These are phyloP conservation scores for Mimachlamys varia DNA, from an alignment of 2,888 invertebrate genomes.

Conservation along the genomic window DNA sequence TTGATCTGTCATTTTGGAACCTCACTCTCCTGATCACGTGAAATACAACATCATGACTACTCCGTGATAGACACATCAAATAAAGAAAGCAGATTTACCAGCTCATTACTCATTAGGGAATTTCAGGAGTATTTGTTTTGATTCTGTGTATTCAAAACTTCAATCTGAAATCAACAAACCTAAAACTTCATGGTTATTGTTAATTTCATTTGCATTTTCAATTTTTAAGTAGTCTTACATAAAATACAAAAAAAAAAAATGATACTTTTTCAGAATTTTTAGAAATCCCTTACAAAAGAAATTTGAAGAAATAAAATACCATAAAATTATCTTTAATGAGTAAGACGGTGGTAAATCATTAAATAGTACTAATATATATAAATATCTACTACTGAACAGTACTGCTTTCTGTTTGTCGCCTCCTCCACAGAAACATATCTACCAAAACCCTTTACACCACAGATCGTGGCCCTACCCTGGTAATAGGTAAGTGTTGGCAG, in stretches of 20 bases:
- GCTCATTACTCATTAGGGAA: not conserved
- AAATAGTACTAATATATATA: conserved; percentile 11
- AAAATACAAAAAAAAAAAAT: not conserved
- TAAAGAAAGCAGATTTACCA: not conserved
- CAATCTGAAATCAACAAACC: not conserved
- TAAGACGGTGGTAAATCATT: not conserved
- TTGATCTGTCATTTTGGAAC: conserved; percentile 58
- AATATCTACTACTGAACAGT: not conserved
- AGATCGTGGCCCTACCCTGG: not conserved
- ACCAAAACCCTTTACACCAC: too few relatives aligned
- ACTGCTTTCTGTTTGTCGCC: not conserved
- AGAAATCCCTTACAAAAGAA: too few relatives aligned
- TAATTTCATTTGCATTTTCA: too few relatives aligned
- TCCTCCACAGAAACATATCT: not conserved
- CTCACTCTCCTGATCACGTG: conserved; percentile 59
- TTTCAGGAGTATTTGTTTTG: not conserved
- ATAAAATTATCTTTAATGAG: not conserved
- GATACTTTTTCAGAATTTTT: too few relatives aligned
- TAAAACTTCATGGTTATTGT: not conserved
- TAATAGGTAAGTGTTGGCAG: not conserved
- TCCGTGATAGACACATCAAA: not conserved
- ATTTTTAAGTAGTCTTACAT: not conserved
- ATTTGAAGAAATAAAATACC: not conserved
- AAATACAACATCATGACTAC: conserved; percentile 32
- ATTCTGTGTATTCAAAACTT: not conserved